Evolutionary conservation across 2,113 vertebrate species (phyloP), one percentile per base, ranked within the genome.

Genomic region (Acanthisitta chloris): DNA sequence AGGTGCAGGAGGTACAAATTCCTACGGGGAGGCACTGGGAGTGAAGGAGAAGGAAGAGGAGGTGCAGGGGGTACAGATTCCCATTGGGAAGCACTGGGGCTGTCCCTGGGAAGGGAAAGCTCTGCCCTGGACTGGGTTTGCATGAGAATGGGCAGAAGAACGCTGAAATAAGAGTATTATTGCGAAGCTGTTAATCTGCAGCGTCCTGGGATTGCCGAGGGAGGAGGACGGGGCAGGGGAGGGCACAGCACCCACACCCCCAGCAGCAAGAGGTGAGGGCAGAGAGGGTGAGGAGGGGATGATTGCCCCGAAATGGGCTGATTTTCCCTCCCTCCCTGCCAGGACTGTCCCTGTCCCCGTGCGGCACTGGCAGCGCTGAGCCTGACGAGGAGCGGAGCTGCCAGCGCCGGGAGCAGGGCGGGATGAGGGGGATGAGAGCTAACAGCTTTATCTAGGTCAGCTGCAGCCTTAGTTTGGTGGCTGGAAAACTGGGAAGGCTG

Each of bases 51-150:
- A n/a, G 64, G 36, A 6, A 55, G 14, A 28, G 31, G 11, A 0
- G 45, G 25, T 14, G 21, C 43, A 18, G 77, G 51, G 58, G 3
- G 21, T 4, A 34, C 57, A 14, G 40, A 42, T 33, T 3, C 28
- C 52, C 33, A 2, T 0, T 4, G 36, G 0, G 3, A 49, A 29
- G 54, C 42, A 11, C 16, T 1, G 1, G 33, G 17, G 67, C 31
- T 51, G 18, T 26, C 28, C 40, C 19, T 9, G 62, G 77, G 29
- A 9, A 19, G 4, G 10, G 18, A 48, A 33, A 42, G 3, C 58
- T 19, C 31, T 13, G 10, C 54, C 48, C 10, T 0, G 6, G 29
- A 6, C 19, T 1, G 45, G 57, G 25, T 64, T 58, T 14, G 72
- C 72, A 14, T 1, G 4, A 26, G 78, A 70, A 20, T 0, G 55